Evolutionary conservation across 1,140 invertebrate genomes (phyloP).

Genomic region (Atta cephalotes): DNA sequence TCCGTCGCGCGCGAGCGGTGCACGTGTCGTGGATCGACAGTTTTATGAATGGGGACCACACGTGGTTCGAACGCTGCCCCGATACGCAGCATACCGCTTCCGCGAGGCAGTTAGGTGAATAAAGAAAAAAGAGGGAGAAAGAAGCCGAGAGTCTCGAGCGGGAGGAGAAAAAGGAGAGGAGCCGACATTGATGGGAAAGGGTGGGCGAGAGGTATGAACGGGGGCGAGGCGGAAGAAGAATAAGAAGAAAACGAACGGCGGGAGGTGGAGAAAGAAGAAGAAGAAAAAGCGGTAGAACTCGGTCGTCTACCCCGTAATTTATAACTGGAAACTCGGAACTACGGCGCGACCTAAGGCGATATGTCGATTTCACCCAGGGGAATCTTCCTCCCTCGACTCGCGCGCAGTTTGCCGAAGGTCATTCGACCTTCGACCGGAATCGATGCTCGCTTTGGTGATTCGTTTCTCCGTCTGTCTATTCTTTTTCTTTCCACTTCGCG

Average conservation of each 20-base stretch:
- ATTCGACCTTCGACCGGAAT: constrained; percentile 74
- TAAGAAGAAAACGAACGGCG: constrained; percentile 27
- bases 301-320: constrained; percentile 78
- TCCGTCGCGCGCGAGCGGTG: constrained; percentile 57
- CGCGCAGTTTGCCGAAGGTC: constrained; percentile 72
- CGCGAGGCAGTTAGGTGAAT: constrained; percentile 68
- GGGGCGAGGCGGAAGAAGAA: constrained; percentile 16
- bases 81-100: constrained; percentile 71
- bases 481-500: constrained; percentile 1
- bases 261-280: constrained; percentile 39
- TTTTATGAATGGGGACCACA: constrained; percentile 77
- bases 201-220: not conserved
- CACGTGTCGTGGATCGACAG: constrained; percentile 68
- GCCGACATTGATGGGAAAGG: constrained; percentile 6
- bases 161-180: constrained; percentile 40
- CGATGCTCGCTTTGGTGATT: constrained; percentile 64
- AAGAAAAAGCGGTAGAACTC: constrained; percentile 72
- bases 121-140: constrained; percentile 66
- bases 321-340: constrained; percentile 79
- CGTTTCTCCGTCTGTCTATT: constrained; percentile 25
- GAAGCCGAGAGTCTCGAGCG: not conserved
- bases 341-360: constrained; percentile 76
- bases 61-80: constrained; percentile 74
- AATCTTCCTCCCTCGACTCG: constrained; percentile 60
- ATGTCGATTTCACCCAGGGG: constrained; percentile 75